Base-by-base conservation (phyloP, 2,113 vertebrate genomes). In the Gasterosteus nipponicus region DNA sequence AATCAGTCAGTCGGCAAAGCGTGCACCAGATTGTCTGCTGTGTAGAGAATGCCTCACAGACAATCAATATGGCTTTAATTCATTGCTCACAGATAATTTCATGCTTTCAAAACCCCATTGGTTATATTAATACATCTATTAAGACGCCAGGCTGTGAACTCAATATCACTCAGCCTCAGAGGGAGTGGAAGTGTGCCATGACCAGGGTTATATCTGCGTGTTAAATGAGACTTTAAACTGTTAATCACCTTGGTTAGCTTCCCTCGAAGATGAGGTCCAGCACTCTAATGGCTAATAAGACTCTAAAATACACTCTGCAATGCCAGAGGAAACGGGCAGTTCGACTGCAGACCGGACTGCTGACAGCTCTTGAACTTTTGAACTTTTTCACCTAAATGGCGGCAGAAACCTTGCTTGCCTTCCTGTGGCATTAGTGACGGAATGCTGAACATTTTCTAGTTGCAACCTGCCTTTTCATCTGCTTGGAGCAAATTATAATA, bases 121-220 rank as follows among this genome's bases (percentile, higher is more conserved):
- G 86, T 88, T 83, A 88, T 91, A 91, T 93, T 91, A 93, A 92
- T 91, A 88, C 91, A 87, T 90, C 89, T 91, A 93, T 93, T 90
- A 93, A 93, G 76, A 79, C 78, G 44, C 63, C 65, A 77, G 77
- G 86, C 74, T 87, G 82, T 88, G 86, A 87, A 90, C 89, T 78
- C 87, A 66, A 89, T 88, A 89, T 89, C 85, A 86, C 85, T 83
- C 76, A 78, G 62, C 76, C 74, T 89, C 78, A 68, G 59, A 82
- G 86, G 82, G 83, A 86, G 85, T 76, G 74, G 57, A 80, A 65
- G 86, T 82, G 86, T 75, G 84, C 83, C 82, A 86, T 82, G 86
- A 86, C 81, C 89, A 69, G 68, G 70, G 84, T 82, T 81, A 77
- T 82, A 62, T 88, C 80, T 80, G 69, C 57, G 69, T 84, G 88